Conservation (phyloP, 1,140 invertebrate species). For the Eurosta solidaginis region DNA sequence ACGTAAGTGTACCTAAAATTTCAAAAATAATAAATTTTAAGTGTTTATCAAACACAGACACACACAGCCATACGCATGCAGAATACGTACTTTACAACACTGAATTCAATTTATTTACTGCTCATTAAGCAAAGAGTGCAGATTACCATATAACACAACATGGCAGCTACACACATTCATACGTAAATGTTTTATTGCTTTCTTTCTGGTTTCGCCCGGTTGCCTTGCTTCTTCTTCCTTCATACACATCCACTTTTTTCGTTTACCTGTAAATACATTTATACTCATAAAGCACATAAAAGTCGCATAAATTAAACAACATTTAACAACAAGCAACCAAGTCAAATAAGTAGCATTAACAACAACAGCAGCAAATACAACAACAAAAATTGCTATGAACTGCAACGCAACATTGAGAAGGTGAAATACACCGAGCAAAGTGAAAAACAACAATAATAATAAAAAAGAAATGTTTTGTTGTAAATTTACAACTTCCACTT, state of each 20-base stretch:
- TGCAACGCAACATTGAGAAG: neutral
- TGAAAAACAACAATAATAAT: conserved; percentile 23
- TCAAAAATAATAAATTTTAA: neutral
- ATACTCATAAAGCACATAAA: conserved; percentile 14
- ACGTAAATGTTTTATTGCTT: too few species aligned
- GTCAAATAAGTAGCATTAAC: conserved; percentile 4
- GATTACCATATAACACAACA: neutral
- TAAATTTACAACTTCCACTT: conserved; percentile 28
- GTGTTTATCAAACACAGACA: neutral
- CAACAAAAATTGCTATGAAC: neutral
- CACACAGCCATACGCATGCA: neutral
- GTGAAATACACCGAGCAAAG: conserved; percentile 11
- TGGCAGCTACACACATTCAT: neutral
- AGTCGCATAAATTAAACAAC: conserved; percentile 26
- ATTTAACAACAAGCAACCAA: conserved; percentile 21
- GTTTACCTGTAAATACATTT: neutral
- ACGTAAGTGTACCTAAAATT: too few species aligned
- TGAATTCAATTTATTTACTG: conserved; percentile 26
- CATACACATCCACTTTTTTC: neutral
- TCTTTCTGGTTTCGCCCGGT: neutral
- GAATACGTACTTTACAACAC: conserved; percentile 15
- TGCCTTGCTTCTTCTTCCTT: neutral
- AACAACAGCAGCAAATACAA: neutral
- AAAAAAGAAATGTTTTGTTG: conserved; percentile 16
- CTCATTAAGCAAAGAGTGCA: conserved; percentile 13